Base-by-base conservation (phyloP, 1,140 invertebrate genomes). In the Psilanteris sp. region DNA sequence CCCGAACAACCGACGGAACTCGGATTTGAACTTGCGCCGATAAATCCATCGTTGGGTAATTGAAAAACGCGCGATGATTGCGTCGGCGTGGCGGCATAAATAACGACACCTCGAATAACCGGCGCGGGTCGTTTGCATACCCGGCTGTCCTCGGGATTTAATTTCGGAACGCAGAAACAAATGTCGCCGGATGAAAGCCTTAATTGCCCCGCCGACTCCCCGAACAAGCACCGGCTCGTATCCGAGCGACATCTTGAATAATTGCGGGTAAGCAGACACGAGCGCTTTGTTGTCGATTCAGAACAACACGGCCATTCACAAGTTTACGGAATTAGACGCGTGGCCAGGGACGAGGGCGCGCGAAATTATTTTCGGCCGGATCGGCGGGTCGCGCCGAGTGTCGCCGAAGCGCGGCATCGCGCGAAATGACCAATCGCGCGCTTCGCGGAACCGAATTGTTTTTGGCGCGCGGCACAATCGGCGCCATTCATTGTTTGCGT, bases 151-250 rank as follows among this genome's bases (percentile, higher is more conserved):
- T 76, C 70, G 72, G 50, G 62, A 73, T 78, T 79, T 82, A 81
- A 81, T 81, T 81, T 81, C 66, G 44, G 39, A 75, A 81, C 57
- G 72, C 43, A 43, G 79, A 67, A 74, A 79, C 78, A 78, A 79
- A 79, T 78, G 74, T 67, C 57, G 50, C 46, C 52, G 52, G 68
- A 78, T 75, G 80, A 81, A 77, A 81, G 77, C 73, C 46, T 54
- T 81, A 78, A 81, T 79, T 81, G 77, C n/a, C 79, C 32, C 48
- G 29, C 39, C 48, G 50, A 72, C 61, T 68, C 31, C 48, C 36
- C 48, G n/a, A 57, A 74, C 71, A 77, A 67, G 66, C 52, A 55
- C 71, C 22, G 52, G 54, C 57, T 44, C 39, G 54, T 39, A 54
- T 50, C 31, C 39, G 18, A 29, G 52, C 43, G 73, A 62, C 71